These are phyloP conservation scores for Clarias gariepinus DNA, from an alignment of 2,113 vertebrate species.

Conservation along the genomic window DNA sequence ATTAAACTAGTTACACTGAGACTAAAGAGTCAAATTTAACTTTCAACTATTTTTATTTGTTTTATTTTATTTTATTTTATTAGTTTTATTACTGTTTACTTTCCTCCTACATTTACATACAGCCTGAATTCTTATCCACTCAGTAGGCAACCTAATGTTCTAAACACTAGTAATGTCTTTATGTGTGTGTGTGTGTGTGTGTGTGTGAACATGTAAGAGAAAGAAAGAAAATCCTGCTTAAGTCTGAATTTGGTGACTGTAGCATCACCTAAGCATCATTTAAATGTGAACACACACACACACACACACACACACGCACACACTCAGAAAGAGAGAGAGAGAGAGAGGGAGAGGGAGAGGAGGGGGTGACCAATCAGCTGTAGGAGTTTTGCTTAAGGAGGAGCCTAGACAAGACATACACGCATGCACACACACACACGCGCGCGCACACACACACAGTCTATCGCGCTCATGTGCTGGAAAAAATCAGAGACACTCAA, in stretches of 20 bases:
- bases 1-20: background rate
- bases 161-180: background rate
- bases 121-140: background rate
- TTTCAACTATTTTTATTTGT: background rate
- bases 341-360: conserved; percentile 58
- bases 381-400: conserved; percentile 17
- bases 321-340: conserved; percentile 24
- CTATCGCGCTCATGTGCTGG: background rate
- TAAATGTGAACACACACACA: background rate
- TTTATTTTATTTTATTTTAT: background rate
- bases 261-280: background rate
- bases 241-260: background rate
- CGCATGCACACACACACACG: background rate
- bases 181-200: background rate
- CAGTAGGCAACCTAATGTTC: background rate
- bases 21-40: background rate
- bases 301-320: background rate
- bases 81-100: background rate
- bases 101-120: background rate
- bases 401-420: conserved; percentile 4
- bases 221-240: background rate
- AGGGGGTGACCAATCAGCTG: conserved; percentile 39
- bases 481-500: background rate
- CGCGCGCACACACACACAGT: background rate
- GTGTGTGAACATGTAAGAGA: background rate